Percentiles rank a stretch among this genome's conserved stretches.
phyloP scores from a whole-genome alignment of 2,888 invertebrate species.

The Idaea straminata region DNA sequence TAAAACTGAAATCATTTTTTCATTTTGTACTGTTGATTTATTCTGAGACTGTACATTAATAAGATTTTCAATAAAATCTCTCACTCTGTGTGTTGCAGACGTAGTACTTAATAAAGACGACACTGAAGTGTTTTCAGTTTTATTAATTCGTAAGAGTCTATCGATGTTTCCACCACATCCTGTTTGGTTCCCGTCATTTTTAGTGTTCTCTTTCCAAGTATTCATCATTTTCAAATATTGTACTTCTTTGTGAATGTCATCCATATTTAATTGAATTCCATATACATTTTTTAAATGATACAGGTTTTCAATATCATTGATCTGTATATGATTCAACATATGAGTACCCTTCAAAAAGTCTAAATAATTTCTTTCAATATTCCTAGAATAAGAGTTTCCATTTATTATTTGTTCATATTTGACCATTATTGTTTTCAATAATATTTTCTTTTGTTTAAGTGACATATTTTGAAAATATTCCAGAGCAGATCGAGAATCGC shows the following conservation, averaged over 20 bases:
- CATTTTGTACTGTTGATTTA: constrained; percentile 24
- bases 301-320: constrained; percentile 55
- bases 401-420: constrained; percentile 69
- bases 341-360: constrained; percentile 70
- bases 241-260: constrained; percentile 53
- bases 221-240: neutral
- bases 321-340: constrained; percentile 47
- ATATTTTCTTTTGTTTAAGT: constrained; percentile 47
- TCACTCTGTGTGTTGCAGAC: constrained; percentile 54
- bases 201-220: neutral
- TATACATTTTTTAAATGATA: constrained; percentile 70
- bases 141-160: constrained; percentile 45
- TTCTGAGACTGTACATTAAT: constrained; percentile 28
- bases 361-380: constrained; percentile 65
- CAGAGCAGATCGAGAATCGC: constrained; percentile 61
- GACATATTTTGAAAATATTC: constrained; percentile 56
- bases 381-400: constrained; percentile 37
- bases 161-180: constrained; percentile 50
- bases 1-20: constrained; percentile 40
- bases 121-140: constrained; percentile 44
- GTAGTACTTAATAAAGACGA: constrained; percentile 50
- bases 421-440: constrained; percentile 52
- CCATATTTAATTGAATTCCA: constrained; percentile 47
- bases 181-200: constrained; percentile 35
- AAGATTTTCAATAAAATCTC: constrained; percentile 56